Conservation (phyloP, 2,888 invertebrate species). For the Bellardia bayeri region DNA sequence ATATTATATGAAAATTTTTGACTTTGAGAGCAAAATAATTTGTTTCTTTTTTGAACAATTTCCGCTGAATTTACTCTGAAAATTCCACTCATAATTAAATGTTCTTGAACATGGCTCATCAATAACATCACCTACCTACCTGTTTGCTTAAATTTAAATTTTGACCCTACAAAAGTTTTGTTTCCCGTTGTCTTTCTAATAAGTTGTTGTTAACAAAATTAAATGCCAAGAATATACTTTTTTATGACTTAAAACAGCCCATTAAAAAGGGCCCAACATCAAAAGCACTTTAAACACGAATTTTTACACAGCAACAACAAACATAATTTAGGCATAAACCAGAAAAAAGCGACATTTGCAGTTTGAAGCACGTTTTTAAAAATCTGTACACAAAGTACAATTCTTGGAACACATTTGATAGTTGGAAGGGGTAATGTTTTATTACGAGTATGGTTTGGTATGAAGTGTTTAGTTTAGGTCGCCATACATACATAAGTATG, state of each 20-base stretch:
- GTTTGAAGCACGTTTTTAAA: slow-evolving; percentile 26
- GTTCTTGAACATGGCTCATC: background rate
- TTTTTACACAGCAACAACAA: background rate
- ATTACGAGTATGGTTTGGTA: background rate
- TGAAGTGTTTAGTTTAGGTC: background rate
- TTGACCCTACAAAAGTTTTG: slow-evolving; percentile 4
- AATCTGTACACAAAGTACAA: background rate
- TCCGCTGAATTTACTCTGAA: slow-evolving; percentile 5
- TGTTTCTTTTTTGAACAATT: slow-evolving; percentile 4
- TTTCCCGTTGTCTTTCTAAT: background rate
- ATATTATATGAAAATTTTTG: background rate
- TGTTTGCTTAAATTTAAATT: no score
- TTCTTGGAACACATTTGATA: background rate
- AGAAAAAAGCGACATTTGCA: slow-evolving; percentile 7
- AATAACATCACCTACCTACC: slow-evolving; percentile 2
- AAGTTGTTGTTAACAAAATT: background rate
- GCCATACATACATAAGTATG: no score
- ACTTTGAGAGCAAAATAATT: no score
- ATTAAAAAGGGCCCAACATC: slow-evolving; percentile 19
- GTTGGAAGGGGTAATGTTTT: background rate
- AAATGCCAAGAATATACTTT: slow-evolving; percentile 4
- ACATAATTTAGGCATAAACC: background rate
- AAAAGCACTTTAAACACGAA: background rate
- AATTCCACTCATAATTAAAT: slow-evolving; percentile 19
- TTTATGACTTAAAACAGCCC: slow-evolving; percentile 43